A percentile compares a stretch with the other conserved stretches of the same genome.
Evolutionary conservation across 1,140 invertebrate genomes (phyloP).

Genomic region (Chymomyza costata): DNA sequence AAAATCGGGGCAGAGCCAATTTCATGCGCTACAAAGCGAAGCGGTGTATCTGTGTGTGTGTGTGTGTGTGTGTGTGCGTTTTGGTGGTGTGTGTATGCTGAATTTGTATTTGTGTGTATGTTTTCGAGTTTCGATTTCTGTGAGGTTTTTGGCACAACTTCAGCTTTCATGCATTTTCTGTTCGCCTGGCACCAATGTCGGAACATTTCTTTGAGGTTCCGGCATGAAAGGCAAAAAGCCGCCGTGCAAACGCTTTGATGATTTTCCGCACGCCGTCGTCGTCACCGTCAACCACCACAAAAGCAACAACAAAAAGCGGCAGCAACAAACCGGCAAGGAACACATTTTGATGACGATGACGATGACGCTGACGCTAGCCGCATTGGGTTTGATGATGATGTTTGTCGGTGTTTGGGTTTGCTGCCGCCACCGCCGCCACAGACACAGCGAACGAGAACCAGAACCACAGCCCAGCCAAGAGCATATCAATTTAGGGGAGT

Average conservation of each 20-base stretch:
- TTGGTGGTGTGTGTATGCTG: too few species aligned
- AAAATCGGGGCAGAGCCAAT: constrained; percentile 70
- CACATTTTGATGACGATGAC: constrained; percentile 38
- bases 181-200: constrained; percentile 65
- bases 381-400: constrained; percentile 51
- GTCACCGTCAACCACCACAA: constrained; percentile 18
- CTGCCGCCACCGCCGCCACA: constrained; percentile 39
- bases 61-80: constrained; percentile 23
- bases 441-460: too few species aligned
- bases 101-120: constrained; percentile 13
- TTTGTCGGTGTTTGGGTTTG: constrained; percentile 56
- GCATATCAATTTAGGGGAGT: constrained; percentile 72
- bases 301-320: constrained; percentile 30
- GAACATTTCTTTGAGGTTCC: constrained; percentile 72
- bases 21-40: constrained; percentile 46
- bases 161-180: constrained; percentile 50
- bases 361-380: neutral
- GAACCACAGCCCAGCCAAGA: too few species aligned
- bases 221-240: constrained; percentile 61
- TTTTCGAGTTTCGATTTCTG: constrained; percentile 58
- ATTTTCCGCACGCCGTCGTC: constrained; percentile 63
- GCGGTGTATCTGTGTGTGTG: constrained; percentile 10
- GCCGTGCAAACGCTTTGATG: constrained; percentile 66
- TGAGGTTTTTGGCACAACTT: constrained; percentile 61
- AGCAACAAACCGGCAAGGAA: constrained; percentile 39